Evolutionary conservation across 2,797 vertebrate genomes (phyloP), one percentile per base, ranked within the genome.

Genomic region (Acridotheres tristis): DNA sequence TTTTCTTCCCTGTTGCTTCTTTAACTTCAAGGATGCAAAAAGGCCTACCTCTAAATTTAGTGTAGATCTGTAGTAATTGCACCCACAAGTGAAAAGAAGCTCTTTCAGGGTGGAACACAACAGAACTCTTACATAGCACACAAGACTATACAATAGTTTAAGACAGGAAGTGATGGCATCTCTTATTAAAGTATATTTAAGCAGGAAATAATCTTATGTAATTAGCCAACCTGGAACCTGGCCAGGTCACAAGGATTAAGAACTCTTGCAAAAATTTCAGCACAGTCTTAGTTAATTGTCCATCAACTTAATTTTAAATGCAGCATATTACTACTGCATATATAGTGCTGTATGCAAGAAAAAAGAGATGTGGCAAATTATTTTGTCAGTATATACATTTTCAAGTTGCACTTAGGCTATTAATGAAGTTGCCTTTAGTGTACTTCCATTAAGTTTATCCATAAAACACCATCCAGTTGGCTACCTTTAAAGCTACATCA

Each of bases 111-210:
- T 0, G 13, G 53, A 73, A 48, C 13, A 34, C 71, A 69, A 25
- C 43, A 73, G 71, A 48, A 59, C 67, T 90, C 29, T 72, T 76
- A 45, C 36, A 40, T 32, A 82, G 65, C 57, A 82, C 45, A 87
- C 43, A 57, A 34, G 53, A 58, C 57, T 61, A 77, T 43, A 61
- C 75, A 68, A 48, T 65, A 54, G 84, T 68, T 87, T 17, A 72
- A 78, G 68, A 75, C 75, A 77, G 90, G 89, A 96, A 93, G 87
- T 85, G 92, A 96, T 83, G 90, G 53, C 82, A 95, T 91, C 76
- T 57, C 75, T 72, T 67, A 83, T 34, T 73, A 77, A 95, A 87
- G 45, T 79, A 71, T 30, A 76, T 61, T 76, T 87, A 71, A 69
- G 73, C 78, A 89, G 77, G 87, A 96, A 92, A 86, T 89, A 86